Evolutionary conservation across 1,140 invertebrate genomes (phyloP).

Genomic region (Oedothorax gibbosus): DNA sequence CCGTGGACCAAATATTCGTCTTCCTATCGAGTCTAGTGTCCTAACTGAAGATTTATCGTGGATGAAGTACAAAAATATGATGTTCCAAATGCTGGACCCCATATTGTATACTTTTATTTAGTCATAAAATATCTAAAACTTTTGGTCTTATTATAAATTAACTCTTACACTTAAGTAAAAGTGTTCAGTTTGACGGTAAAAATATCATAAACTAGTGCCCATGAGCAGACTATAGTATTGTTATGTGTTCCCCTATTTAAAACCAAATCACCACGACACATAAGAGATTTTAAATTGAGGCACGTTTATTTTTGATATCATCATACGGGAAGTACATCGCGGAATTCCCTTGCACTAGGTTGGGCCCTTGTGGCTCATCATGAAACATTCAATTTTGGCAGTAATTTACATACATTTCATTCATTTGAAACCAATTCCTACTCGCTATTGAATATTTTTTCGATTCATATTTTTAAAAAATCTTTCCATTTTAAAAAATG

Average conservation of each 20-base stretch:
- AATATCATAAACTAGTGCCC: slow-evolving; percentile 24
- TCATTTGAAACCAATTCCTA: too few species aligned
- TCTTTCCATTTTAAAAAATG: too few species aligned
- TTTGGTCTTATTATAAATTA: slow-evolving; percentile 49
- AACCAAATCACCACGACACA: background rate
- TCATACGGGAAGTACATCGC: slow-evolving; percentile 56
- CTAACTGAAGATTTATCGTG: slow-evolving; percentile 4
- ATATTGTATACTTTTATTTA: slow-evolving; percentile 45
- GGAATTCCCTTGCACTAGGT: slow-evolving; percentile 32
- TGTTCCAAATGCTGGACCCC: slow-evolving; percentile 51
- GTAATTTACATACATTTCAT: too few species aligned
- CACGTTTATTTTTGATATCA: slow-evolving; percentile 57
- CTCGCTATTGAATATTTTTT: too few species aligned
- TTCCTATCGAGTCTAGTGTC: background rate
- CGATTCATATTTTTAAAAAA: too few species aligned
- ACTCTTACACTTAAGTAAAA: slow-evolving; percentile 41
- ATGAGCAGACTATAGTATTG: slow-evolving; percentile 10
- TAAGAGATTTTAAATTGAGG: slow-evolving; percentile 42
- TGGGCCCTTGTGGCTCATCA: slow-evolving; percentile 28
- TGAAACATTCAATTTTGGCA: too few species aligned
- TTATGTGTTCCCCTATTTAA: background rate
- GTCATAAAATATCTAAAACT: slow-evolving; percentile 60
- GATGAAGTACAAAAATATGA: slow-evolving; percentile 53
- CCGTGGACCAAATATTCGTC: slow-evolving; percentile 1
- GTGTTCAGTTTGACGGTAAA: slow-evolving; percentile 14